phyloP scores from a whole-genome alignment of 2,888 invertebrate genomes.

The Eupithecia inturbata region DNA sequence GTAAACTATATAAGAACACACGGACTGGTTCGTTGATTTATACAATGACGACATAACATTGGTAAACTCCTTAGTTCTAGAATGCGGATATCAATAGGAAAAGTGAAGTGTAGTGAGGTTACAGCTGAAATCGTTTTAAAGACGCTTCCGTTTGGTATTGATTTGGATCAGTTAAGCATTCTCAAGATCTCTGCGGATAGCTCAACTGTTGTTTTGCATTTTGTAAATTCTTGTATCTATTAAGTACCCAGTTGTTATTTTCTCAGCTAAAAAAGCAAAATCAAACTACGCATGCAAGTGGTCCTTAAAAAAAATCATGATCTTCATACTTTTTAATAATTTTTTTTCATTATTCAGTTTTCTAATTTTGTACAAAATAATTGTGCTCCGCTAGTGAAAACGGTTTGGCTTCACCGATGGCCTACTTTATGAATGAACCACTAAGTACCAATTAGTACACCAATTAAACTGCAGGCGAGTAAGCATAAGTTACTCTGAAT shows the following conservation, averaged over 20 bases:
- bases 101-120: no score
- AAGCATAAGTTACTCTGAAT: constrained; percentile 5
- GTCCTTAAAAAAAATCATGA: no score
- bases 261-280: no score
- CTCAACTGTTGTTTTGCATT: no score
- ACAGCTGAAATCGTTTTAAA: background rate
- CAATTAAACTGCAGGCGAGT: background rate
- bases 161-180: background rate
- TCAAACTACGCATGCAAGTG: no score
- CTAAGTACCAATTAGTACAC: background rate
- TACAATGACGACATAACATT: background rate
- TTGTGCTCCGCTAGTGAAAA: background rate
- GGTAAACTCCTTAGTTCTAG: no score
- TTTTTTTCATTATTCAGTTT: background rate
- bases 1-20: background rate
- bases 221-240: no score
- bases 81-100: no score
- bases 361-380: no score
- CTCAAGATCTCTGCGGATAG: no score
- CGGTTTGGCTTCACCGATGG: background rate
- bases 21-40: background rate
- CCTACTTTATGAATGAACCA: background rate
- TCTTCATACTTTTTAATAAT: no score
- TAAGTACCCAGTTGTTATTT: no score
- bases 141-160: background rate